phyloP scores from a whole-genome alignment of 2,888 invertebrate genomes.

The Ichneumoninae sp. region DNA sequence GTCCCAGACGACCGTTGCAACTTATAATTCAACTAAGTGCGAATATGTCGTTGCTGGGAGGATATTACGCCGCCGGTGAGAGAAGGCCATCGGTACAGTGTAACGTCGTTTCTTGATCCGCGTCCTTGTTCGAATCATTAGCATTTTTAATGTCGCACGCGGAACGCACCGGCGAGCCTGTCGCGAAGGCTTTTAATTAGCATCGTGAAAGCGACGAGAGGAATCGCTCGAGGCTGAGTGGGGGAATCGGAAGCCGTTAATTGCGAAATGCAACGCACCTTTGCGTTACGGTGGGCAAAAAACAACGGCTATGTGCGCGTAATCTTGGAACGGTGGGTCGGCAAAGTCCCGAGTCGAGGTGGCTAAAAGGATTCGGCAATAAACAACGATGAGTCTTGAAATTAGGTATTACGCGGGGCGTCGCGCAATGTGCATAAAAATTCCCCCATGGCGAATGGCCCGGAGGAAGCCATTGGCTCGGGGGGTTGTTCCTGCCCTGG shows the following conservation, averaged over 20 bases:
- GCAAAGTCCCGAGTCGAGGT: conserved; percentile 36
- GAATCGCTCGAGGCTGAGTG: conserved; percentile 6
- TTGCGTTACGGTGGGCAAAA: background rate
- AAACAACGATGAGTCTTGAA: conserved; percentile 80
- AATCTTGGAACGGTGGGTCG: conserved; percentile 13
- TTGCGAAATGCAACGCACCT: background rate
- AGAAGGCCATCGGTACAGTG: conserved; percentile 19
- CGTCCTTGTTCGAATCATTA: conserved; percentile 69
- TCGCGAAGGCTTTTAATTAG: conserved; percentile 24
- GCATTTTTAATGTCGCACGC: conserved; percentile 74
- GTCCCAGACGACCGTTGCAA: conserved; percentile 36
- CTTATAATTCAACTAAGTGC: conserved; percentile 68
- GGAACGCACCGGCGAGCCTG: background rate
- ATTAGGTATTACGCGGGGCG: conserved; percentile 76
- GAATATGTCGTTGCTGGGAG: conserved; percentile 67
- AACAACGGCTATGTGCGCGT: conserved; percentile 24
- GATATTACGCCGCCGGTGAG: conserved; percentile 12
- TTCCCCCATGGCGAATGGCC: conserved; percentile 67
- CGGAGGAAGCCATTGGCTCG: conserved; percentile 29
- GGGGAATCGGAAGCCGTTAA: conserved; percentile 14
- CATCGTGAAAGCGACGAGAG: conserved; percentile 2
- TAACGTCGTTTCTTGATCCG: conserved; percentile 45
- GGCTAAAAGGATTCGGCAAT: conserved; percentile 84
- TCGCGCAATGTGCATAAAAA: conserved; percentile 76
- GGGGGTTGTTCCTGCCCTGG: conserved; percentile 46